phyloP scores from a whole-genome alignment of 2,797 vertebrate genomes.

The Macropus fuliginosus region DNA sequence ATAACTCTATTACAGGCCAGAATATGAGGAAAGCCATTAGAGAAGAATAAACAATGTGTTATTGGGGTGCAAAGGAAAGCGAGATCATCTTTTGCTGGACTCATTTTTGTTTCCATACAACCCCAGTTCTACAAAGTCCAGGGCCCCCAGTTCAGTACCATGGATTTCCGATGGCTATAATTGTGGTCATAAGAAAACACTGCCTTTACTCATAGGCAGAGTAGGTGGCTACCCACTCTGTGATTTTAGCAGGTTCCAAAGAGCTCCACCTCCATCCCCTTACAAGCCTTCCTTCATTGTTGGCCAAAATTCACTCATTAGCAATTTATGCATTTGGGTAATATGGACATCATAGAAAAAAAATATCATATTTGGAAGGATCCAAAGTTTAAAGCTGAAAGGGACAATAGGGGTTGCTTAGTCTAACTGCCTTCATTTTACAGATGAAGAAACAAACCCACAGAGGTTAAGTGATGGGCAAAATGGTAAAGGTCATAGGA shows the following conservation, averaged over 20 bases:
- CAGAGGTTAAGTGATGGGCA: neutral
- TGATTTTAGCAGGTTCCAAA: no score
- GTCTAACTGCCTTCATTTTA: neutral
- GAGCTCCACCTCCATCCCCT: no score
- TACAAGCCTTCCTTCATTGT: no score
- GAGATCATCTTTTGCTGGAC: neutral
- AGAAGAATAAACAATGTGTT: neutral
- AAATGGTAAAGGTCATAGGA: neutral
- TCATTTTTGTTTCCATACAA: neutral
- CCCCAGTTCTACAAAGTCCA: neutral
- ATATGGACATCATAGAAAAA: neutral
- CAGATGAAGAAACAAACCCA: neutral
- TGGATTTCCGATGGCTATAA: no score
- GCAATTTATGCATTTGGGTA: neutral
- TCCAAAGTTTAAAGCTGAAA: neutral
- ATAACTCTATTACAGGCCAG: neutral
- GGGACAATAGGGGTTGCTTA: neutral
- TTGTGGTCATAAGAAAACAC: no score
- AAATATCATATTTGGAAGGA: neutral
- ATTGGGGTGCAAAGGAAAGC: neutral
- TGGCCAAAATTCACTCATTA: neutral
- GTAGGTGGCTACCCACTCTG: no score
- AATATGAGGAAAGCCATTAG: neutral
- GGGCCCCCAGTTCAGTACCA: no score
- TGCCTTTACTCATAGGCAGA: no score